Percentiles rank a stretch among this genome's conserved stretches.
phyloP scores from a whole-genome alignment of 1,140 invertebrate species.

The Drosophila pandora region DNA sequence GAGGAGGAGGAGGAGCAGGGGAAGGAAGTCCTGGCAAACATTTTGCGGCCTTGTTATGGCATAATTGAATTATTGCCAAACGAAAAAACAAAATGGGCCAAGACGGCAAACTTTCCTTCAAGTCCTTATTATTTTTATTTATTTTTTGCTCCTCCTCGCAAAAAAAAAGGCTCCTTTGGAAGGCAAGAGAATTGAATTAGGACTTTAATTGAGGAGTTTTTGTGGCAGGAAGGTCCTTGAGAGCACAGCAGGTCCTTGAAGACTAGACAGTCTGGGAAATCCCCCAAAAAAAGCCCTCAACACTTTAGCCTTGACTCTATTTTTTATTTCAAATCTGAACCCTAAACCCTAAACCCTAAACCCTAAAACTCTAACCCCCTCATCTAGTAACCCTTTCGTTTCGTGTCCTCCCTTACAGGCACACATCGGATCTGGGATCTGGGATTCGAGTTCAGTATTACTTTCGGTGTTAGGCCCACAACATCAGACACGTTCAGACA shows the following conservation, averaged over 20 bases:
- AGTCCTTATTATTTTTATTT: slow-evolving; percentile 50
- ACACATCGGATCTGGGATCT: background rate
- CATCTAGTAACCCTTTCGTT: background rate
- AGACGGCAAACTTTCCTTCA: slow-evolving; percentile 11
- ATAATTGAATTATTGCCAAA: slow-evolving; percentile 82
- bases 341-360: background rate
- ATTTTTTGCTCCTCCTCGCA: slow-evolving; percentile 33
- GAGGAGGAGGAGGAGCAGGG: too few relatives aligned
- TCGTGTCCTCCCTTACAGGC: background rate
- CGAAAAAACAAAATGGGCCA: slow-evolving; percentile 68
- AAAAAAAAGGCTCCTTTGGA: background rate
- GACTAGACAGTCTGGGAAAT: too few relatives aligned
- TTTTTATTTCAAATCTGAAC: background rate
- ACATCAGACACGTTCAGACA: background rate
- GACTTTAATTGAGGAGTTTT: slow-evolving; percentile 69
- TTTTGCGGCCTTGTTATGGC: slow-evolving; percentile 78
- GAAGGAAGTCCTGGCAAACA: slow-evolving; percentile 48
- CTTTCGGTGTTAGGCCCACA: background rate
- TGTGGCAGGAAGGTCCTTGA: background rate
- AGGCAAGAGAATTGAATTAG: slow-evolving; percentile 67
- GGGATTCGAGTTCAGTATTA: background rate
- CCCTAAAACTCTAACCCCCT: too few relatives aligned
- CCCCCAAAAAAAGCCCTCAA: background rate
- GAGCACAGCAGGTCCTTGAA: too few relatives aligned
- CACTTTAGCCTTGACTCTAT: background rate